A percentile compares a stretch with the other conserved stretches of the same genome.
Evolutionary conservation across 2,113 vertebrate species (phyloP).

Genomic region (Synodontis membranacea): DNA sequence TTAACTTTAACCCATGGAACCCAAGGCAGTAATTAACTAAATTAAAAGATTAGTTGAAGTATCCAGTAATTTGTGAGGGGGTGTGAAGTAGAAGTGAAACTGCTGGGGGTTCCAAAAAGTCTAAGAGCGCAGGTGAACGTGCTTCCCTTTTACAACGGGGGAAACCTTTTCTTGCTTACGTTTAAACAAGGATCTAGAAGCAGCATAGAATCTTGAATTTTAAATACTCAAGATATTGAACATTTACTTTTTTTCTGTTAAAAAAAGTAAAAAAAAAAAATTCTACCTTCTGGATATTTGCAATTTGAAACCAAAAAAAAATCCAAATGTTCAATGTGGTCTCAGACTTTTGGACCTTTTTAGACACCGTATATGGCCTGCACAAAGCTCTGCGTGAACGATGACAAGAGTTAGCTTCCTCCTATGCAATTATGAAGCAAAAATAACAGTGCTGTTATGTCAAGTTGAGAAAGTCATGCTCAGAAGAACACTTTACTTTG

Average conservation of each 20-base stretch:
- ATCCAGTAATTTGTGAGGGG: background rate
- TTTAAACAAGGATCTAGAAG: background rate
- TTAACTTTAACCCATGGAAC: conserved; percentile 52
- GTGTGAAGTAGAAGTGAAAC: background rate
- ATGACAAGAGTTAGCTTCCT: background rate
- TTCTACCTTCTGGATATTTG: background rate
- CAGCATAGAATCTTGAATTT: background rate
- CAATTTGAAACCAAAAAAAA: background rate
- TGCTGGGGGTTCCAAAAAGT: background rate
- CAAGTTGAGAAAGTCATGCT: background rate
- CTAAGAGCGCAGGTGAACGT: background rate
- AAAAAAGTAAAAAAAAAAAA: too few species aligned
- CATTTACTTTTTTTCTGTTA: background rate
- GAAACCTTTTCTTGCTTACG: too few species aligned
- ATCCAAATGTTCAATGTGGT: background rate
- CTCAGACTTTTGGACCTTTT: background rate
- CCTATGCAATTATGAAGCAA: conserved; percentile 7
- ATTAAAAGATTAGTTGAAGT: background rate
- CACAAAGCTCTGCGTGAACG: background rate
- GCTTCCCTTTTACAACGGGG: background rate
- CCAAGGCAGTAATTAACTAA: conserved; percentile 44
- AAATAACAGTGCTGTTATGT: conserved; percentile 13
- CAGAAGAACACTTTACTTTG: conserved; percentile 29
- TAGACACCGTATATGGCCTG: background rate
- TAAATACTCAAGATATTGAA: background rate